A percentile compares a stretch with the other conserved stretches of the same genome.
phyloP scores from a whole-genome alignment of 2,113 vertebrate species.

The Rhinogobius similis region DNA sequence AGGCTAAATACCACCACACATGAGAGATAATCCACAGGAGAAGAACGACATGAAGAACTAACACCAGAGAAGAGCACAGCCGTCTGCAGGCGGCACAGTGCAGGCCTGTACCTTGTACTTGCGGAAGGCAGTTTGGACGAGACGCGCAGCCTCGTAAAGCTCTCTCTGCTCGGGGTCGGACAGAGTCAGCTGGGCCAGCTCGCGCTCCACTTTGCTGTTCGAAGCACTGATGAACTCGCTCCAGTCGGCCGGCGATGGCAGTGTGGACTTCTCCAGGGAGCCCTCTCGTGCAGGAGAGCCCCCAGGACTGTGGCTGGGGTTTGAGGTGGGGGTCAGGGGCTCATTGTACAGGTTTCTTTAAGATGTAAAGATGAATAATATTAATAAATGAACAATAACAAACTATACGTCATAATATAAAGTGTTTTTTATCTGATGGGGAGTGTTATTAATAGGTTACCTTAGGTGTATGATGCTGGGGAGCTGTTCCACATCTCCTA shows the following conservation, averaged over 20 bases:
- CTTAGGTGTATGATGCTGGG: slow-evolving; percentile 91
- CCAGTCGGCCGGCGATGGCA: slow-evolving; percentile 94
- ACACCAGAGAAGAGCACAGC: slow-evolving; percentile 28
- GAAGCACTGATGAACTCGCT: slow-evolving; percentile 95
- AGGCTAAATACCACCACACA: slow-evolving; percentile 20
- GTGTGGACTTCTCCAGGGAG: slow-evolving; percentile 86
- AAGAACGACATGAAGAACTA: slow-evolving; percentile 20
- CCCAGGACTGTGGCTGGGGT: slow-evolving; percentile 90
- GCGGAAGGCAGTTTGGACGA: slow-evolving; percentile 98
- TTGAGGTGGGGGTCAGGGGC: slow-evolving; percentile 89
- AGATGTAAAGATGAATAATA: neutral
- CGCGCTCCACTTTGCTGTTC: slow-evolving; percentile 94
- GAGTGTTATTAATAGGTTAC: slow-evolving; percentile 60
- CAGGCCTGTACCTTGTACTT: slow-evolving; percentile 91
- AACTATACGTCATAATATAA: neutral
- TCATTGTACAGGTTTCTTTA: slow-evolving; percentile 89
- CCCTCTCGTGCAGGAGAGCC: slow-evolving; percentile 86
- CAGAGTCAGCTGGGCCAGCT: slow-evolving; percentile 96
- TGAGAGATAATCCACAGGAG: slow-evolving; percentile 27
- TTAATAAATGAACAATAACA: neutral
- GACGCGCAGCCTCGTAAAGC: slow-evolving; percentile 95
- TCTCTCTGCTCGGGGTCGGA: slow-evolving; percentile 97
- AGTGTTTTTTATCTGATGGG: neutral
- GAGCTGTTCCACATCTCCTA: slow-evolving; percentile 93
- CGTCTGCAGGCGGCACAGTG: slow-evolving; percentile 37